Evolutionary conservation across 2,113 vertebrate genomes (phyloP).

Genomic region (Zapornia atra): DNA sequence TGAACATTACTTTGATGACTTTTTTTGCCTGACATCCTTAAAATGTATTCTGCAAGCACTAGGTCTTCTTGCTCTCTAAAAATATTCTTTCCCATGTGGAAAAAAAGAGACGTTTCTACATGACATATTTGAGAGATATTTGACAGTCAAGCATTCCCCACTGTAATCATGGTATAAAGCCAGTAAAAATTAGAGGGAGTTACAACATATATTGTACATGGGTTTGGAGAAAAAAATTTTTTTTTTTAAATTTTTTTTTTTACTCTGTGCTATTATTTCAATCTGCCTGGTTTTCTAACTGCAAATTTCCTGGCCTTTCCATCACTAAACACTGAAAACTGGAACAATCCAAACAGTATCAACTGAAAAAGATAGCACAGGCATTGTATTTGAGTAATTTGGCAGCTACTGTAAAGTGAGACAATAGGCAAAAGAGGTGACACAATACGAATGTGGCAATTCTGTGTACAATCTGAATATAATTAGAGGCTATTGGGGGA

Average conservation of each 20-base stretch:
- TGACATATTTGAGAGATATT: not conserved
- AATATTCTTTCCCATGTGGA: not conserved
- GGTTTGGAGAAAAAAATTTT: not conserved
- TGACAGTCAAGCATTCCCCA: not conserved
- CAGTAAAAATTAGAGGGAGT: not conserved
- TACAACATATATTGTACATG: not conserved
- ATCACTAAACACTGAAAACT: not conserved
- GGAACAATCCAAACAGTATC: not conserved
- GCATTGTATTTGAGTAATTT: not conserved
- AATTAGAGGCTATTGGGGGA: conserved; percentile 15
- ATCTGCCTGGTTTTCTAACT: not conserved
- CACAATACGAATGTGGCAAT: not conserved
- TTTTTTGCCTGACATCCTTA: not conserved
- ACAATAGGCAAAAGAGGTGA: not conserved
- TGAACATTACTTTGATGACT: not conserved
- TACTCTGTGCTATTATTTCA: not conserved
- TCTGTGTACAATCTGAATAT: not conserved
- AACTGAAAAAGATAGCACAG: not conserved
- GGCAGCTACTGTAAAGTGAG: not conserved
- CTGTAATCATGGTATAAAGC: not conserved
- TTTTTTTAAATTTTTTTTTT: not conserved
- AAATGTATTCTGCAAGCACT: not conserved
- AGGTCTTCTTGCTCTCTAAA: not conserved
- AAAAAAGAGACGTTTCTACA: not conserved
- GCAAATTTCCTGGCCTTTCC: not conserved